Percentiles rank a stretch among this genome's conserved stretches.
phyloP scores from a whole-genome alignment of 1,140 invertebrate genomes.

The Polypedilum vanderplanki region DNA sequence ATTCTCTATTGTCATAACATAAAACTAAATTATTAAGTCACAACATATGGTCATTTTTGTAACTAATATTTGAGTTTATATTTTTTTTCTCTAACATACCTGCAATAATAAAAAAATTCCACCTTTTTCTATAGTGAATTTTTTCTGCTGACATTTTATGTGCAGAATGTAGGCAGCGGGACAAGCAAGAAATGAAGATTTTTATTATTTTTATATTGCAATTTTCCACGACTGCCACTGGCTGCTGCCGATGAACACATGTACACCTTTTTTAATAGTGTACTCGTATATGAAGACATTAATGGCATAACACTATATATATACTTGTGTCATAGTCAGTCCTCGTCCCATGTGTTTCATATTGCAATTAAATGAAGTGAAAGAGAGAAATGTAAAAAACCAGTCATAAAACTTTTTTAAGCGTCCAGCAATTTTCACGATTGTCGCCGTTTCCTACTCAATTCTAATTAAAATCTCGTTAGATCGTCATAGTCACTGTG shows the following conservation, averaged over 20 bases:
- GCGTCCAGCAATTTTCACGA: conserved; percentile 15
- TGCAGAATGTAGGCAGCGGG: not conserved
- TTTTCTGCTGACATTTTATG: not conserved
- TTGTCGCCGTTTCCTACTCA: not conserved
- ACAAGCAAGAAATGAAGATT: conserved; percentile 21
- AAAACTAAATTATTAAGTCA: not conserved
- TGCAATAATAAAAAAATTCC: not conserved
- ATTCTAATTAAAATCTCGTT: conserved; percentile 28
- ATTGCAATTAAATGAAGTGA: conserved; percentile 1
- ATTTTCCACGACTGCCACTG: not conserved
- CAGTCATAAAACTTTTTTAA: not conserved
- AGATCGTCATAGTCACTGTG: not conserved
- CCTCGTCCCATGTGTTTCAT: conserved; percentile 21
- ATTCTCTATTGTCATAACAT: not conserved
- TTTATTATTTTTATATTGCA: conserved; percentile 27
- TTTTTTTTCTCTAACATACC: not conserved
- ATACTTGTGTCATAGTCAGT: not conserved
- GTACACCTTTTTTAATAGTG: conserved; percentile 24
- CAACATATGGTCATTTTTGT: not conserved
- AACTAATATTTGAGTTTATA: conserved; percentile 1
- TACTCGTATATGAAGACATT: conserved; percentile 1
- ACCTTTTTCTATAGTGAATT: not conserved
- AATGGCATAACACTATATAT: not conserved
- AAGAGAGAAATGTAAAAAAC: conserved; percentile 2
- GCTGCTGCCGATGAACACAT: conserved; percentile 16